These are phyloP conservation scores for Leucophora obtusa DNA, from an alignment of 2,888 invertebrate species.

Conservation along the genomic window DNA sequence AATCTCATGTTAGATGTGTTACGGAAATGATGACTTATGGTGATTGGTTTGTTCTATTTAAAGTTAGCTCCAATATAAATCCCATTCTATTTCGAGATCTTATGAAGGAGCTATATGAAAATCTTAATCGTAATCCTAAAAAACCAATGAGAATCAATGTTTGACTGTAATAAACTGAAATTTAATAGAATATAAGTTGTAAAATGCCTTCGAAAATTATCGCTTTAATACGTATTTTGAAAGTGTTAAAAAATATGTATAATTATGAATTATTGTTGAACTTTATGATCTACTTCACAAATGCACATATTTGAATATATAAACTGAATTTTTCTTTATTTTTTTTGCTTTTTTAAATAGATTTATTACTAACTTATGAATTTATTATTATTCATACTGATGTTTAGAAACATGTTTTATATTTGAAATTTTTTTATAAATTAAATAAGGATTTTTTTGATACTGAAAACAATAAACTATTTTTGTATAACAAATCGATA, in stretches of 20 bases:
- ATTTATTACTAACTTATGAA: not conserved
- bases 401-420: too few species aligned
- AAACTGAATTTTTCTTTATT: constrained; percentile 16
- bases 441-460: too few species aligned
- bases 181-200: constrained; percentile 46
- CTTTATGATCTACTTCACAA: not conserved
- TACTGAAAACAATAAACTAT: too few species aligned
- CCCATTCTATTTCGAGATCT: constrained; percentile 84
- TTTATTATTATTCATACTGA: too few species aligned
- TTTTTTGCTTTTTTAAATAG: constrained; percentile 1
- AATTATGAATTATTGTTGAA: constrained; percentile 7
- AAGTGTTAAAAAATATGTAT: not conserved
- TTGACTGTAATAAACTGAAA: constrained; percentile 23
- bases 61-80: constrained; percentile 87
- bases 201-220: constrained; percentile 42
- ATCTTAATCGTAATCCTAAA: constrained; percentile 52
- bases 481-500: too few species aligned
- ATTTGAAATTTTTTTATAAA: too few species aligned
- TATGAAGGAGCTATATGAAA: constrained; percentile 79
- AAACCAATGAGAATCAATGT: constrained; percentile 33
- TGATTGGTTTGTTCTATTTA: constrained; percentile 88
- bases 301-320: constrained; percentile 20
- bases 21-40: constrained; percentile 80
- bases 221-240: constrained; percentile 15
- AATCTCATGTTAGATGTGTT: constrained; percentile 65